A percentile compares a stretch with the other conserved stretches of the same genome.
These are phyloP conservation scores for Schizopygopsis malacanthus DNA, from an alignment of 2,797 vertebrate species.

Conservation along the genomic window DNA sequence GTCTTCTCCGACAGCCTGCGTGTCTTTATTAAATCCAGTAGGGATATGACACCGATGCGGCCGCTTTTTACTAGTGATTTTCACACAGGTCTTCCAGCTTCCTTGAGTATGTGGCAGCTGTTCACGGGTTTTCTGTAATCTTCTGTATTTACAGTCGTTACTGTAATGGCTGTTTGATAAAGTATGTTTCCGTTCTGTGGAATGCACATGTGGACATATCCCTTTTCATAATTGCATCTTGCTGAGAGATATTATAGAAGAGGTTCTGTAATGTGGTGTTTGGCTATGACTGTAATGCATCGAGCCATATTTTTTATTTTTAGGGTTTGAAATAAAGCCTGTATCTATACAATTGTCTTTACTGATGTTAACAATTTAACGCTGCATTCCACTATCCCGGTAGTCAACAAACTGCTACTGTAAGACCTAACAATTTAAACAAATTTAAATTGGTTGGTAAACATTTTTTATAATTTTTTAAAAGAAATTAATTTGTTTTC, in stretches of 20 bases:
- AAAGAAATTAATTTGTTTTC: not conserved
- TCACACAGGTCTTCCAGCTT: conserved; percentile 2
- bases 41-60: not conserved
- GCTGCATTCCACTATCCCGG: not conserved
- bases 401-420: not conserved
- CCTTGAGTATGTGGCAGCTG: conserved; percentile 37
- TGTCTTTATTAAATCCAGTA: conserved; percentile 33
- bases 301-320: not conserved
- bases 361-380: not conserved
- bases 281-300: not conserved
- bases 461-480: no score
- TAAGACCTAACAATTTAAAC: not conserved
- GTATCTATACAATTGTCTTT: not conserved
- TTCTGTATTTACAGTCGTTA: not conserved
- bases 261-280: not conserved
- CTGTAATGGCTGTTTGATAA: not conserved
- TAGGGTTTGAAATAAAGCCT: not conserved
- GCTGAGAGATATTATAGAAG: not conserved
- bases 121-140: not conserved
- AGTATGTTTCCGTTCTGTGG: not conserved
- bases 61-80: not conserved
- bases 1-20: not conserved
- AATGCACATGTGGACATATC: not conserved
- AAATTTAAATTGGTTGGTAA: not conserved
- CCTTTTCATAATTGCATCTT: not conserved